Conservation (phyloP, 2,113 vertebrate genomes). For the Microtus richardsoni region DNA sequence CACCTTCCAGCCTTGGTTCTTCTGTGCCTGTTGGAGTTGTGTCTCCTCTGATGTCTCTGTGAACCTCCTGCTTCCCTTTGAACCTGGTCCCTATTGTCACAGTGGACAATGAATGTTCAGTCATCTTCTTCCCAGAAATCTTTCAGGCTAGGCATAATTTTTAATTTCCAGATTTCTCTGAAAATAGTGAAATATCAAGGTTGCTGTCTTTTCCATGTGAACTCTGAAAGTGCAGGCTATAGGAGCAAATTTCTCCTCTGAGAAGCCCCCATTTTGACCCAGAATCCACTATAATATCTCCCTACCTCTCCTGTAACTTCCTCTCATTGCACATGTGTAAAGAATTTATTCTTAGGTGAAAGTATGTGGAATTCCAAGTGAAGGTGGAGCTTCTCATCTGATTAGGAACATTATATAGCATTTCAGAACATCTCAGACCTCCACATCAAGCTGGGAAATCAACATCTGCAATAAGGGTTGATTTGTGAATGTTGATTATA, state of each 20-base stretch:
- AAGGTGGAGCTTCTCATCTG: background rate
- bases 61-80: background rate
- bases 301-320: background rate
- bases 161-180: background rate
- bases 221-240: background rate
- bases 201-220: background rate
- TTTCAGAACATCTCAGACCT: constrained; percentile 37
- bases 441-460: constrained; percentile 17
- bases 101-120: background rate
- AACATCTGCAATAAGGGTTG: constrained; percentile 47
- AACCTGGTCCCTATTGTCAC: too few species aligned
- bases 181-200: background rate
- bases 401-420: constrained; percentile 21
- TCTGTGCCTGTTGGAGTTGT: too few species aligned
- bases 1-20: background rate
- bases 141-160: background rate
- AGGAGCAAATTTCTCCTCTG: background rate
- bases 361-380: constrained; percentile 49
- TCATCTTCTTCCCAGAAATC: background rate
- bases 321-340: background rate
- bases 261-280: too few species aligned
- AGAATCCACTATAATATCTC: background rate
- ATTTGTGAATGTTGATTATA: constrained; percentile 40
- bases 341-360: constrained; percentile 45
- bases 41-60: background rate